These are phyloP conservation scores for Pygocentrus nattereri DNA, from an alignment of 2,797 vertebrate genomes.

Conservation along the genomic window DNA sequence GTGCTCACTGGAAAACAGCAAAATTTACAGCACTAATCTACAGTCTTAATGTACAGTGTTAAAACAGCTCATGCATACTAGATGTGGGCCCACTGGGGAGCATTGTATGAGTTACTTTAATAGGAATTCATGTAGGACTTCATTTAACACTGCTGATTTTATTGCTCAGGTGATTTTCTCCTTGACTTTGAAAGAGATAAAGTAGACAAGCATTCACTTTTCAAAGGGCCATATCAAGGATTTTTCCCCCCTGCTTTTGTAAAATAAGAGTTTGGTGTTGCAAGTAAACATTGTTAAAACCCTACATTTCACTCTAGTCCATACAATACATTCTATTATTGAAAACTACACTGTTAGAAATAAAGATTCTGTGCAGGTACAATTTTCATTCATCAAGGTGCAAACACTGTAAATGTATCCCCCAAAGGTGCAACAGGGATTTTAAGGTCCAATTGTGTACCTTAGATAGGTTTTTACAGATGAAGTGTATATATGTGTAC, in stretches of 20 bases:
- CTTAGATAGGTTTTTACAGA: too few relatives aligned
- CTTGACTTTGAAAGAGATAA: conserved; percentile 10
- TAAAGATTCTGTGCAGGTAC: too few relatives aligned
- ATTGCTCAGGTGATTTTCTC: conserved; percentile 24
- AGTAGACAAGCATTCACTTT: not conserved
- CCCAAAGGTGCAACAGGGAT: too few relatives aligned
- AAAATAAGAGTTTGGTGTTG: not conserved
- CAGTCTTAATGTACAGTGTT: conserved; percentile 15
- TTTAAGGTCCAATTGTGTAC: too few relatives aligned
- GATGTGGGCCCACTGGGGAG: not conserved
- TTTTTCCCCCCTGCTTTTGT: not conserved
- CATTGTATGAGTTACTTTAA: conserved; percentile 28
- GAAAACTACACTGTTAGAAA: too few relatives aligned
- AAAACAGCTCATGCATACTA: conserved; percentile 9
- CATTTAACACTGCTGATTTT: conserved; percentile 37
- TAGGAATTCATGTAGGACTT: conserved; percentile 23
- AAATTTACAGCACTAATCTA: not conserved
- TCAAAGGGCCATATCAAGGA: not conserved
- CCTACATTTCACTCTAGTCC: too few relatives aligned
- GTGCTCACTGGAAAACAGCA: conserved; percentile 11
- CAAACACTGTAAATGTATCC: too few relatives aligned
- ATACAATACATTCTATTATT: too few relatives aligned
- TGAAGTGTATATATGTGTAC: too few relatives aligned
- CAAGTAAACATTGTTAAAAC: too few relatives aligned
- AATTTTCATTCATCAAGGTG: too few relatives aligned